Conservation (phyloP, 2,888 invertebrate species). For the Drosophila glabriapex region DNA sequence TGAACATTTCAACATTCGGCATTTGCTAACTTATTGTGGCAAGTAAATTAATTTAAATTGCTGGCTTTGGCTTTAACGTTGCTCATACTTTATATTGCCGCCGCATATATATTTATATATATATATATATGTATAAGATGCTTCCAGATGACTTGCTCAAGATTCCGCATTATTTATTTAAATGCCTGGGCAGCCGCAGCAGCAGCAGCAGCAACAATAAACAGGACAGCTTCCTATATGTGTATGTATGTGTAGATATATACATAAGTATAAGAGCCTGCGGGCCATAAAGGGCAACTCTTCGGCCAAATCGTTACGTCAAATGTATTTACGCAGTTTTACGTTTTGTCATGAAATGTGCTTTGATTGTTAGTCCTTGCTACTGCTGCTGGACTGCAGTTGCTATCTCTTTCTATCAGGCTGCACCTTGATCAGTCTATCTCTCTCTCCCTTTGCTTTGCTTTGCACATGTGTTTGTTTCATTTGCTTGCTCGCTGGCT, state of each 20-base stretch:
- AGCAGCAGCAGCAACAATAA: constrained; percentile 39
- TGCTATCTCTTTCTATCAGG: constrained; percentile 1
- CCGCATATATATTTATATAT: not conserved
- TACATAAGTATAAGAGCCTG: constrained; percentile 31
- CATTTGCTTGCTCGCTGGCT: constrained; percentile 67
- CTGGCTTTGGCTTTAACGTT: constrained; percentile 30
- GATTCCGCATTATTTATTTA: constrained; percentile 72
- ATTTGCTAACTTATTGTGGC: constrained; percentile 3
- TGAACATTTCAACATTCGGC: not conserved
- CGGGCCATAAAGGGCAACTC: constrained; percentile 59
- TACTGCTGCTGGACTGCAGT: not conserved
- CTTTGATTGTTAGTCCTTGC: constrained; percentile 67
- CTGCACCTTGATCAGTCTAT: not conserved
- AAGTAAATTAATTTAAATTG: constrained; percentile 52
- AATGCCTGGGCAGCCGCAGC: constrained; percentile 39
- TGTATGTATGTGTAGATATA: not conserved
- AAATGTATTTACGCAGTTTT: constrained; percentile 81
- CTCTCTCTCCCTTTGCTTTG: constrained; percentile 4
- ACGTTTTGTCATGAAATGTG: constrained; percentile 80
- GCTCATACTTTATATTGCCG: constrained; percentile 33
- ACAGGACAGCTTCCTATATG: constrained; percentile 31
- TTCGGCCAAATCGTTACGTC: constrained; percentile 61
- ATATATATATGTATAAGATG: constrained; percentile 18
- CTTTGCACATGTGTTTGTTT: constrained; percentile 70
- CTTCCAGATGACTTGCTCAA: constrained; percentile 57